A percentile compares a stretch with the other conserved stretches of the same genome.
phyloP scores from a whole-genome alignment of 2,113 vertebrate genomes.

The Tonatia bakeri region DNA sequence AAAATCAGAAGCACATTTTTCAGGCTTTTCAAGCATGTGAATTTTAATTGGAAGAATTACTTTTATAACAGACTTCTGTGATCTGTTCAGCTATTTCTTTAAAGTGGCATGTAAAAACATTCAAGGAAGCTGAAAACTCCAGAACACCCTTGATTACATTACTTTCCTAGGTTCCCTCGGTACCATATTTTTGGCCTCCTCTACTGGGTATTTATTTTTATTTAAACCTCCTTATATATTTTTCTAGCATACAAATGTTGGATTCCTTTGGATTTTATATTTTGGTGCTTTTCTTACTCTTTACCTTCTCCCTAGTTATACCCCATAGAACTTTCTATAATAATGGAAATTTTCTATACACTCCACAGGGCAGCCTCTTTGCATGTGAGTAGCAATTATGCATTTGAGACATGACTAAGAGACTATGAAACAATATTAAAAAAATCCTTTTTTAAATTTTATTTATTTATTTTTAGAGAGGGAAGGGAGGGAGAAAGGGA shows the following conservation, averaged over 20 bases:
- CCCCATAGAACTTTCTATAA: not conserved
- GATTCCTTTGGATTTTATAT: not conserved
- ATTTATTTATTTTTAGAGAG: too few species aligned
- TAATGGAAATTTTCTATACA: not conserved
- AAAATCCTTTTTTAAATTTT: too few species aligned
- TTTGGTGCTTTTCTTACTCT: not conserved
- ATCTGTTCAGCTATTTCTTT: not conserved
- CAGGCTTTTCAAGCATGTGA: not conserved
- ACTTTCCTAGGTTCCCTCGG: not conserved
- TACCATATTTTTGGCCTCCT: not conserved
- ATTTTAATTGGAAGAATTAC: not conserved
- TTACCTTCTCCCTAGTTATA: not conserved
- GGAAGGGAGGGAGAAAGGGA: too few species aligned
- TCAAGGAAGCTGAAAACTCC: not conserved
- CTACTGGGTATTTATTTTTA: not conserved
- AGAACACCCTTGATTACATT: not conserved
- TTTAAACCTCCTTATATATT: not conserved
- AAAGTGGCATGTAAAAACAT: not conserved
- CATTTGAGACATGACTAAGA: not conserved
- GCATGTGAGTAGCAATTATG: rapidly evolving
- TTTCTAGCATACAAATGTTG: not conserved
- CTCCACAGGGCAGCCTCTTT: not conserved
- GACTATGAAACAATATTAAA: not conserved
- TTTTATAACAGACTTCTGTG: not conserved
- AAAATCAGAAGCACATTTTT: not conserved